Conservation (phyloP, 2,888 invertebrate genomes). For the Plagodis pulveraria region DNA sequence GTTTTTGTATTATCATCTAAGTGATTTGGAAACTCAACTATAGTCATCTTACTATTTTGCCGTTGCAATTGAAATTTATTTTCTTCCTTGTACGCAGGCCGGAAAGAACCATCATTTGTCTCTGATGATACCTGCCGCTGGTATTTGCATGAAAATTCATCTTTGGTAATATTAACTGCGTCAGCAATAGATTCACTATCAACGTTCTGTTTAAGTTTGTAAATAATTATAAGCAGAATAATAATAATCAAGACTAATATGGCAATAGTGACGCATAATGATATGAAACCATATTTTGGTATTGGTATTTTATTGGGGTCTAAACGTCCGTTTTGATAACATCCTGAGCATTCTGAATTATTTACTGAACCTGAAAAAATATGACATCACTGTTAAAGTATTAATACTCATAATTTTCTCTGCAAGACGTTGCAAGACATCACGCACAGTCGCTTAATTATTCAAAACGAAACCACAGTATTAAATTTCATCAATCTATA, state of each 20-base stretch:
- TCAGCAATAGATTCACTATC: slow-evolving; percentile 1
- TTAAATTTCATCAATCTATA: too few species aligned
- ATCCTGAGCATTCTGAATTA: not conserved
- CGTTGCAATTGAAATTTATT: slow-evolving; percentile 1
- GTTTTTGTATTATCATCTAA: slow-evolving; percentile 1
- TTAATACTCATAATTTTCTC: too few species aligned
- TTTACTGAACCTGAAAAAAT: not conserved
- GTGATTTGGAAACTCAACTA: not conserved
- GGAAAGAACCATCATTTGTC: slow-evolving; percentile 1
- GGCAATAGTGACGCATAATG: not conserved
- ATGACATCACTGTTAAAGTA: not conserved
- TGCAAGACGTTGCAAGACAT: too few species aligned
- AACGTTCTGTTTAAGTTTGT: slow-evolving; percentile 6
- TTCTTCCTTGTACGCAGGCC: slow-evolving; percentile 5
- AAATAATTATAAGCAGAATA: slow-evolving; percentile 2
- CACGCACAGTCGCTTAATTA: too few species aligned
- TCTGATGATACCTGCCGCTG: slow-evolving; percentile 2
- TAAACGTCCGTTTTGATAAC: too few species aligned
- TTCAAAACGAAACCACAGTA: too few species aligned
- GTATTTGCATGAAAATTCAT: slow-evolving; percentile 3
- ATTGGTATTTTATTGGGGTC: not conserved
- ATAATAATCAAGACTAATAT: slow-evolving; percentile 8
- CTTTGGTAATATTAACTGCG: not conserved
- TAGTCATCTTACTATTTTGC: slow-evolving; percentile 9
- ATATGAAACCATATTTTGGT: not conserved